These are phyloP conservation scores for Brachynemurus nebulosus DNA, from an alignment of 2,888 invertebrate genomes.

Conservation along the genomic window DNA sequence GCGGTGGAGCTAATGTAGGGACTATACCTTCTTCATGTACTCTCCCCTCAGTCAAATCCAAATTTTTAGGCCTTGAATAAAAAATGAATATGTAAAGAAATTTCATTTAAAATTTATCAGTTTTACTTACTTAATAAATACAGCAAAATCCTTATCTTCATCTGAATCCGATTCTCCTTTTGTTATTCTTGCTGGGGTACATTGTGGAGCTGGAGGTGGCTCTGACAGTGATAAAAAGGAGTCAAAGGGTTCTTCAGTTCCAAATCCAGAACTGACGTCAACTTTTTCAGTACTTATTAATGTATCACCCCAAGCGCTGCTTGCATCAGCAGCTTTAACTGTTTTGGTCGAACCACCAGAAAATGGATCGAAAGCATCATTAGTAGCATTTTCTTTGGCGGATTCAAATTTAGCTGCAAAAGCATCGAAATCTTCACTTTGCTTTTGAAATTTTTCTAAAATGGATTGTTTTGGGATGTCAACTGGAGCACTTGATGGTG, in stretches of 20 bases:
- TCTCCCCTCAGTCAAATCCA: constrained; percentile 30
- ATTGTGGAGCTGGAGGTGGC: constrained; percentile 47
- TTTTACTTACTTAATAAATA: constrained; percentile 53
- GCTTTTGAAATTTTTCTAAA: constrained; percentile 15
- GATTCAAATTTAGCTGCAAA: constrained; percentile 82
- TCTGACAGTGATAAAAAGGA: constrained; percentile 68
- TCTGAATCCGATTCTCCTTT: constrained; percentile 61
- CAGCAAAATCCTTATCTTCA: constrained; percentile 64
- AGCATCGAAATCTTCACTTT: constrained; percentile 64
- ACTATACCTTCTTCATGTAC: constrained; percentile 35
- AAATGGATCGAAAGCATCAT: constrained; percentile 41
- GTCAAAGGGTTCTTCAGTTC: constrained; percentile 56
- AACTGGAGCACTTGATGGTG: too few species aligned
- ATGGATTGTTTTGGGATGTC: constrained; percentile 2
- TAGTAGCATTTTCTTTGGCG: constrained; percentile 32
- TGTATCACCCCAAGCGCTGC: constrained; percentile 17
- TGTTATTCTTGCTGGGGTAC: constrained; percentile 46
- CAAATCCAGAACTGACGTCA: constrained; percentile 29
- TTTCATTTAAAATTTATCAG: background rate
- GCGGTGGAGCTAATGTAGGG: constrained; percentile 64
- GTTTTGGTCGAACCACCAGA: constrained; percentile 25
- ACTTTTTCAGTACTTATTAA: constrained; percentile 14
- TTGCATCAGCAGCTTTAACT: constrained; percentile 22
- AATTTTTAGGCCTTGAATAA: constrained; percentile 36
- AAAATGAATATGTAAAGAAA: background rate